These are phyloP conservation scores for Neodiprion pinetum DNA, from an alignment of 1,140 invertebrate species.

Conservation along the genomic window DNA sequence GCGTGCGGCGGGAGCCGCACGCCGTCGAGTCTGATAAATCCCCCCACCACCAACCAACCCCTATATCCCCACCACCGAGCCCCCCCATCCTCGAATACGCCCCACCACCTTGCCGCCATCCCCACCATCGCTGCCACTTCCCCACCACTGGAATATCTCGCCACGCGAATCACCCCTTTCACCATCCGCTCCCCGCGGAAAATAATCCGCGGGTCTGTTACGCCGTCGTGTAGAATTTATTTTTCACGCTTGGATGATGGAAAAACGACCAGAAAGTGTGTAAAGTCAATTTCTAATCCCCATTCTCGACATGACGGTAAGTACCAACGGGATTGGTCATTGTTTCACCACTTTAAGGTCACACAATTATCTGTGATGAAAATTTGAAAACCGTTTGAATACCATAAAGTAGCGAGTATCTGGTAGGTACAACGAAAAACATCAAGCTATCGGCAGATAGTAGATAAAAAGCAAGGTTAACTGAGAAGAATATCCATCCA, in stretches of 20 bases:
- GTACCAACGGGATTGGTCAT: no score
- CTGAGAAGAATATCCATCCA: no score
- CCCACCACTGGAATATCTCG: slow-evolving; percentile 15
- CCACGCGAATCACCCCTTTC: slow-evolving; percentile 11
- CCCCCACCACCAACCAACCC: slow-evolving; percentile 13
- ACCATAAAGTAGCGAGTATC: no score
- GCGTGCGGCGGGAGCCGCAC: slow-evolving; percentile 55
- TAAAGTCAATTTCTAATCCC: not conserved
- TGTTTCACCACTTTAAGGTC: no score
- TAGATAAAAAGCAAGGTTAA: no score
- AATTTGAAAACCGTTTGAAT: no score
- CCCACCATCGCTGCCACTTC: slow-evolving; percentile 10
- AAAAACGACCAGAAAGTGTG: not conserved
- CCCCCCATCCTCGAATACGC: not conserved
- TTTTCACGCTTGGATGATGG: not conserved
- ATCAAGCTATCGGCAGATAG: no score
- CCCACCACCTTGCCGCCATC: slow-evolving; percentile 25
- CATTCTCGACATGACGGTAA: no score
- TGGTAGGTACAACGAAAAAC: no score
- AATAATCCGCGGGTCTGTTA: not conserved
- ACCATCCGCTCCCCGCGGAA: slow-evolving; percentile 6
- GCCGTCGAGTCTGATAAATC: slow-evolving; percentile 38
- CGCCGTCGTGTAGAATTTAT: not conserved
- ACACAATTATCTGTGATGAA: no score
- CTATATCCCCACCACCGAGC: slow-evolving; percentile 30